Evolutionary conservation across 2,888 invertebrate genomes (phyloP), one percentile per base, ranked within the genome.

Genomic region (Craniophora ligustri): DNA sequence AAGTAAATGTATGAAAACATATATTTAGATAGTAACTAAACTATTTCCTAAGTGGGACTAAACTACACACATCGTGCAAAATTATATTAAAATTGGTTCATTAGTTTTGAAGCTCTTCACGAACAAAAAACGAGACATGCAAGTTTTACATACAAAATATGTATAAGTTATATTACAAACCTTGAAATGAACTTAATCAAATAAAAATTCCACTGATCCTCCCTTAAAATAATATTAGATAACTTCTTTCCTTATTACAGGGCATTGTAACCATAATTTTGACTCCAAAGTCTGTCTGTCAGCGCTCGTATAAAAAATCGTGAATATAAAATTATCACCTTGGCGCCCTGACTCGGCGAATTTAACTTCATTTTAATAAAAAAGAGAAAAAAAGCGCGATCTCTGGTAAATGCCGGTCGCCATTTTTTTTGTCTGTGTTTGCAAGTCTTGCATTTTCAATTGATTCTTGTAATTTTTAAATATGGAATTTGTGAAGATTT

Each of bases 281-380:
- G 55, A 59, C 45, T 61, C 57, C 48, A 60, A 67, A 66, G 45
- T 67, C 66, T 41, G 57, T 67, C 69, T 72, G 76, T 78, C 81
- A 72, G 72, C 73, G 48, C 51, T 61, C 60, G 55, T 65, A 66
- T 62, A 61, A 76, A 77, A 80, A 76, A 78, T 77, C 71, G 59
- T 86, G 88, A 90, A 90, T 87, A 87, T 87, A 88, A 91, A 91
- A 91, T 92, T 88, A 88, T 89, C 91, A 84, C 89, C 87, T 77
- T 81, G 70, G 73, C 57, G 65, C 67, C 55, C 84, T 78, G 81
- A 85, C 72, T 87, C 88, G 81, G 89, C 89, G 76, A 76, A 78
- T 85, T 89, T 88, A 86, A 88, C 86, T 88, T 86, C 82, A 86
- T 91, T 91, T 90, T 86, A 89, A 87, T 88, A 90, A 87, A 88